A percentile compares a stretch with the other conserved stretches of the same genome.
phyloP scores from a whole-genome alignment of 2,113 vertebrate species.

The Saccopteryx bilineata region DNA sequence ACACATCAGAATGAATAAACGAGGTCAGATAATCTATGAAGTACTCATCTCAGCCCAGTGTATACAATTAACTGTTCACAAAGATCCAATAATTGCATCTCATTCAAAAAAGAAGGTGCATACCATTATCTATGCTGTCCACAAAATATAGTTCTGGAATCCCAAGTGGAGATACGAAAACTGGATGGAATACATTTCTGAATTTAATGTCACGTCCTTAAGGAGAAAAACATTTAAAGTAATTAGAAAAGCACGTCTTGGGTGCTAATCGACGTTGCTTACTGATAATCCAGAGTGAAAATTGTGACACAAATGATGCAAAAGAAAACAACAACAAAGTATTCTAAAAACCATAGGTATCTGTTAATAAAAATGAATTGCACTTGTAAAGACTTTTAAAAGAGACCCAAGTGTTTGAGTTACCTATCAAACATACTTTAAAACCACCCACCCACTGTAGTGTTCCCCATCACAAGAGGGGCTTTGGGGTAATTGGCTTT shows the following conservation, averaged over 20 bases:
- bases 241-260: constrained; percentile 22
- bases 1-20: background rate
- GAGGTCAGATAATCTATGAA: background rate
- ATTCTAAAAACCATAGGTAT: background rate
- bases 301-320: background rate
- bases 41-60: background rate
- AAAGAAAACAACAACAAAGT: background rate
- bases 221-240: constrained; percentile 38
- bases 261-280: background rate
- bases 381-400: background rate
- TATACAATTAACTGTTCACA: background rate
- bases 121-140: constrained; percentile 80
- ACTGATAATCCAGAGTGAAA: background rate
- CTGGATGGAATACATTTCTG: constrained; percentile 78
- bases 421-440: background rate
- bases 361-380: background rate
- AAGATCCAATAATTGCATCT: background rate
- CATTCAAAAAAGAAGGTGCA: constrained; percentile 32
- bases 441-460: constrained; percentile 87
- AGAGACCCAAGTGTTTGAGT: background rate
- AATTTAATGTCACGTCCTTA: constrained; percentile 84
- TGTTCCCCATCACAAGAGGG: constrained; percentile 92
- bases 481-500: constrained; percentile 89
- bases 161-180: constrained; percentile 85
- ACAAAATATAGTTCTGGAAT: constrained; percentile 83